Evolutionary conservation across 2,797 vertebrate genomes (phyloP).

Genomic region (Notoglanidium macrostoma): DNA sequence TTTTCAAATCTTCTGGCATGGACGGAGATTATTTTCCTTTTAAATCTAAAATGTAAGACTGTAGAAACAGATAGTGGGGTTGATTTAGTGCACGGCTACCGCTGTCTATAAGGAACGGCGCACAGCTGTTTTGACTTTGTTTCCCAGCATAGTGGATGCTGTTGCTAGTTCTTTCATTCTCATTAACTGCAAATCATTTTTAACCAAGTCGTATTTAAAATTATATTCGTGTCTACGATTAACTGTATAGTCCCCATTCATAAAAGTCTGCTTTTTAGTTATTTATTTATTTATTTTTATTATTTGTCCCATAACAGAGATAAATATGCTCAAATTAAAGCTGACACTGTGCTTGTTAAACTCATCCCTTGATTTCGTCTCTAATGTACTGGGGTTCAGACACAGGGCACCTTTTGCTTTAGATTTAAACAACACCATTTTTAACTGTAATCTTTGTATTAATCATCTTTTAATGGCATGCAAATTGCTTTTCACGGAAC

Average conservation of each 20-base stretch:
- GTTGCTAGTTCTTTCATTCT: neutral
- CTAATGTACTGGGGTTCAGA: neutral
- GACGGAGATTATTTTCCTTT: too few relatives aligned
- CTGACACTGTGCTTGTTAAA: neutral
- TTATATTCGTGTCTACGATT: neutral
- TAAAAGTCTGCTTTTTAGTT: too few relatives aligned
- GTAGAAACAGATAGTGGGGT: neutral
- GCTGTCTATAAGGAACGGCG: neutral
- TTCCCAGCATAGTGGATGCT: neutral
- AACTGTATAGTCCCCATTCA: too few relatives aligned
- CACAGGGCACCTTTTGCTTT: neutral
- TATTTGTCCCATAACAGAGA: neutral
- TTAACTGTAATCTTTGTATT: slow-evolving; percentile 34
- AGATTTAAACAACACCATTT: slow-evolving; percentile 18
- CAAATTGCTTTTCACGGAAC: slow-evolving; percentile 46
- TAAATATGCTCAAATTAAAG: neutral
- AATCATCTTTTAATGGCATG: slow-evolving; percentile 48
- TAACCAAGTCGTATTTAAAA: neutral
- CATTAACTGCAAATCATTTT: neutral
- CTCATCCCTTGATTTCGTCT: neutral
- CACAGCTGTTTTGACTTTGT: neutral
- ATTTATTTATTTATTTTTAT: too few relatives aligned
- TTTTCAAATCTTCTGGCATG: too few relatives aligned
- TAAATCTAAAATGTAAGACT: too few relatives aligned
- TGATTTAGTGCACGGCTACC: neutral